Base-by-base conservation (phyloP, 2,797 vertebrate species). In the Dermochelys coriacea region DNA sequence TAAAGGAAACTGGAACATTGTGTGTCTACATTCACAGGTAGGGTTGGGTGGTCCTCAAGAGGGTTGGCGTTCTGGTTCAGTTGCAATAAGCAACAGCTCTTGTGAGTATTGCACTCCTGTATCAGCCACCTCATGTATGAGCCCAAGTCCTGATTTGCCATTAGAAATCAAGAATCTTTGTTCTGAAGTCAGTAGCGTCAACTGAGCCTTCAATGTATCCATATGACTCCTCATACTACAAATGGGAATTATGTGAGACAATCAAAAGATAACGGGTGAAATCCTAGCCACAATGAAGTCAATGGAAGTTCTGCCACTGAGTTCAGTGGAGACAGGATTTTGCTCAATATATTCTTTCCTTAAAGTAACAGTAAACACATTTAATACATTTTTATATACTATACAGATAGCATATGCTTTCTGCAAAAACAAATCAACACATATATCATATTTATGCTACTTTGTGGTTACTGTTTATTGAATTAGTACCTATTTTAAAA, bases 401-500 rank as follows among this genome's bases (percentile, higher is more conserved):
- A 23, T 2, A 0, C 1, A 8, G 47, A 0, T 84, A 14, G 80
- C 0, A 1, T 7, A 12, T 82, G 3, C 41, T 50, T 90, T 84
- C 41, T 31, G 81, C 49, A 84, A 87, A 64, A 84, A 64, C 4
- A 3, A 80, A 81, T 71, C 31, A 19, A 92, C 11, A 23, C 2
- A 1, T 77, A 1, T 74, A 82, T 57, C 16, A 19, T 64, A 96
- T 90, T 51, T 57, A 54, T 9, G 25, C 49, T 77, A 41, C 89
- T 94, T 96, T 85, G 54, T 0, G 2, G 80, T 52, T 71, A 47
- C 94, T 34, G 14, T 92, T 96, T 91, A 64, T 87, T 52, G 88
- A 89, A 80, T 91, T 14, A 82, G 87, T 50, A 45, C 29, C 84
- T 89, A 50, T 84, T 90, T 93, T 54, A 61, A 89, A 88, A 89